These are phyloP conservation scores for Ricordea florida DNA, from an alignment of 92 coral and sea anemone genomes.

Conservation along the genomic window DNA sequence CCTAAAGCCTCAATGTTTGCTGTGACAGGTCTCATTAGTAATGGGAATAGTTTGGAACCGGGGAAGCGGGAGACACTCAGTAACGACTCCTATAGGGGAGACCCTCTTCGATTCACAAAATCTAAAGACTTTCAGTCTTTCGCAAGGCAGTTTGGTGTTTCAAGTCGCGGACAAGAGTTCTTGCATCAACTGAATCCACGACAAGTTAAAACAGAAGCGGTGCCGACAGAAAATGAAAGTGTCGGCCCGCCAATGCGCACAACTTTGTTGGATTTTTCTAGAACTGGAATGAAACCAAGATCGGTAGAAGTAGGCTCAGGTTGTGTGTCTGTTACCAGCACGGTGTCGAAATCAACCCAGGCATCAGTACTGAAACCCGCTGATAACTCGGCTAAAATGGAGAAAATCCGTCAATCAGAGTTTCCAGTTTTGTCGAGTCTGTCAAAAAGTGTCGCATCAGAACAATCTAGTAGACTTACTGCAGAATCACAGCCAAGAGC, in stretches of 20 bases:
- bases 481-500: no score
- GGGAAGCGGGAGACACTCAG: no score
- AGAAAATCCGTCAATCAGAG: no score
- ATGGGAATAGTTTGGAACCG: no score
- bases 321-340: no score
- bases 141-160: not conserved
- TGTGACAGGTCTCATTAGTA: slow-evolving; percentile 1
- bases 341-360: no score
- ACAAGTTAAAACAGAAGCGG: slow-evolving; percentile 10
- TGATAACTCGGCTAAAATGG: no score
- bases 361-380: no score
- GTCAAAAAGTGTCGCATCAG: no score
- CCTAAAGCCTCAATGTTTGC: slow-evolving; percentile 40
- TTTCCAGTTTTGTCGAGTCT: no score
- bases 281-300: slow-evolving; percentile 2
- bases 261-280: slow-evolving; percentile 15
- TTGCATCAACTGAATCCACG: not conserved
- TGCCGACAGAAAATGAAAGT: slow-evolving; percentile 1
- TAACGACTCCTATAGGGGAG: not conserved
- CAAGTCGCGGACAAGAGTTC: not conserved
- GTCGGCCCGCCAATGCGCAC: not conserved
- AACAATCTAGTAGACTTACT: no score
- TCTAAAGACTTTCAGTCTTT: not conserved
- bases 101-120: not conserved
- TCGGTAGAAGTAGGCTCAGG: not conserved